Evolutionary conservation across 2,888 invertebrate species (phyloP), one percentile per base, ranked within the genome.

Genomic region (Malthinus flaveolus): DNA sequence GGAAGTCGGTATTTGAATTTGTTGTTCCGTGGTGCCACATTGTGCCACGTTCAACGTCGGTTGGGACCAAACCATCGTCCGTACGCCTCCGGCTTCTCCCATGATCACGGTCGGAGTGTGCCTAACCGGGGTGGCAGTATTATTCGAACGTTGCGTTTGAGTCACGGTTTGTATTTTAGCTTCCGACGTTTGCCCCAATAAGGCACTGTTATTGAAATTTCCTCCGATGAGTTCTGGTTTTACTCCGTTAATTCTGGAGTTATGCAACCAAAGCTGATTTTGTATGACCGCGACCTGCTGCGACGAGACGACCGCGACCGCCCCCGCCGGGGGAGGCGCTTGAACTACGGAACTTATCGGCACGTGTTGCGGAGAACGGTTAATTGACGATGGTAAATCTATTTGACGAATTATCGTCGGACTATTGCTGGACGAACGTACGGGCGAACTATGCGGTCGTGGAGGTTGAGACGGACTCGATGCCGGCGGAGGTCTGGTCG

Each of bases 21-120:
- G 76, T n/a, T 74, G 65, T 54, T 72, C 71, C 39, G 66, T 47
- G 8, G 61, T 56, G n/a, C 59, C 48, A 78, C 65, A 78, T 78
- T 78, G 78, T 48, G 75, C 74, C 13, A 79, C 76, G 37, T 78
- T 78, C 37, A 81, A 70, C 3, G 81, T 75, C 3, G 85, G 85
- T 66, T 85, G 84, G 31, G 86, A 85, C 87, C 87, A 87, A 56
- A 87, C 83, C 87, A 87, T 87, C 37, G 87, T 87, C 55, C 84
- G 73, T 0, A 95, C 94, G 37, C 94, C 92, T 52, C 94, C 95
- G 35, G 93, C 92, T 78, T 95, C 94, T 47, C 94, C 94, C 93
- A 95, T 93, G 67, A 95, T 92, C 63, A 94, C 94, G 46, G 93
- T 91, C 32, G 95, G 94, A 49, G 94, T 83, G 57, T 84, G 82